These are phyloP conservation scores for Onychomys torridus DNA, from an alignment of 2,797 vertebrate genomes.

Conservation along the genomic window DNA sequence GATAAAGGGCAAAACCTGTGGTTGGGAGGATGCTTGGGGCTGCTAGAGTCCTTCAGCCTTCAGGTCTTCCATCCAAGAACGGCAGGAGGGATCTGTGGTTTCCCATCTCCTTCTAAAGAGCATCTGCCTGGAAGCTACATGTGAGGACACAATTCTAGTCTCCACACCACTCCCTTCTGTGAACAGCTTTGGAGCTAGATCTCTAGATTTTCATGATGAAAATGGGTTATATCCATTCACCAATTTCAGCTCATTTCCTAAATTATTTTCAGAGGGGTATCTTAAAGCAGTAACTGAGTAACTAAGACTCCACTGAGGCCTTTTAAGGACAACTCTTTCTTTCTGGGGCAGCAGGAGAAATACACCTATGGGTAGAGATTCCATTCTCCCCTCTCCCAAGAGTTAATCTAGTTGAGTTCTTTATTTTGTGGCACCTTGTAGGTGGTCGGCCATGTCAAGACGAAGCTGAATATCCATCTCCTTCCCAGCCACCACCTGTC, in stretches of 20 bases:
- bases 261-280: neutral
- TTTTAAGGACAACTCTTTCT: neutral
- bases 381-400: neutral
- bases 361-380: neutral
- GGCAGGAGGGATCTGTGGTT: neutral
- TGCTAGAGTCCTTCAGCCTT: neutral
- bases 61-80: neutral
- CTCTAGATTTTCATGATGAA: neutral
- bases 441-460: neutral
- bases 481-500: neutral
- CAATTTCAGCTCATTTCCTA: neutral
- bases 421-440: neutral
- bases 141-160: neutral
- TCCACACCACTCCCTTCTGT: neutral
- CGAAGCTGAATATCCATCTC: neutral
- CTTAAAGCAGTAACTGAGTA: neutral
- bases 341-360: neutral
- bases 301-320: neutral
- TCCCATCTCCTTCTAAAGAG: neutral
- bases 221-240: neutral
- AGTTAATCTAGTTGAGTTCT: neutral
- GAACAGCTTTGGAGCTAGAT: neutral
- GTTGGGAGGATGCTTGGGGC: no score
- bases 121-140: neutral
- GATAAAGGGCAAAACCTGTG: neutral